Base-by-base conservation (phyloP, 2,113 vertebrate species). In the Gobio gobio region DNA sequence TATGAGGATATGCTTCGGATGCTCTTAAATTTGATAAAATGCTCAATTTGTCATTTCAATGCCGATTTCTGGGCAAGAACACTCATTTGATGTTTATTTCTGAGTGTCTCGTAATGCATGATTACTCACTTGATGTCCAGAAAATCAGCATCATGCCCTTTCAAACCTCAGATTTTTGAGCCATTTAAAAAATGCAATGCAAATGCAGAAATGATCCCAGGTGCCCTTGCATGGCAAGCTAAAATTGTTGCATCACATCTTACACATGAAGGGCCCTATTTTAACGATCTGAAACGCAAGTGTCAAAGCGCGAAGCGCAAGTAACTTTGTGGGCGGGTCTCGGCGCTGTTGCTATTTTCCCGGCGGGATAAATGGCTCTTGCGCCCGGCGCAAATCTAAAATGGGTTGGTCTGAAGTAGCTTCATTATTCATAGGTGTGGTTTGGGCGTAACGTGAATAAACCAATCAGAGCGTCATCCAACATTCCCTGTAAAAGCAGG, bases 71-170 rank as follows among this genome's bases (percentile, higher is more conserved):
- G 54, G 20, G 33, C 54, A 59, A 59, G 56, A 43, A 78, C 22
- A 47, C 72, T 78, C 12, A 3, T 61, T 78, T 78, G 20, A 78
- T 61, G 33, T 24, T 61, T 78, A 24, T 78, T 78, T 78, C 18
- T 7, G 26, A 36, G 51, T 22, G 26, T 77, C 51, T 77, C 10
- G 22, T 36, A 43, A 58, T 59, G 22, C 20, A 61, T 61, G 16
- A 61, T 78, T 16, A 9, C n/a, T 24, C 43, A 49, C 1, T 9
- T 74, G 72, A 47, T 74, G 43, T 26, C 72, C 72, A 24, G 43
- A 74, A 74, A 12, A 24, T n/a, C 22, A 49, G 43, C 43, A 14
- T 7, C 43, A 49, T 24, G 43, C 12, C 43, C 43, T 24, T 74
- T 47, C 72, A 74, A 47, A 47, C 72, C 72, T 49, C 70, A 49